phyloP scores from a whole-genome alignment of 2,797 vertebrate species.

The Lepus oiostolus region DNA sequence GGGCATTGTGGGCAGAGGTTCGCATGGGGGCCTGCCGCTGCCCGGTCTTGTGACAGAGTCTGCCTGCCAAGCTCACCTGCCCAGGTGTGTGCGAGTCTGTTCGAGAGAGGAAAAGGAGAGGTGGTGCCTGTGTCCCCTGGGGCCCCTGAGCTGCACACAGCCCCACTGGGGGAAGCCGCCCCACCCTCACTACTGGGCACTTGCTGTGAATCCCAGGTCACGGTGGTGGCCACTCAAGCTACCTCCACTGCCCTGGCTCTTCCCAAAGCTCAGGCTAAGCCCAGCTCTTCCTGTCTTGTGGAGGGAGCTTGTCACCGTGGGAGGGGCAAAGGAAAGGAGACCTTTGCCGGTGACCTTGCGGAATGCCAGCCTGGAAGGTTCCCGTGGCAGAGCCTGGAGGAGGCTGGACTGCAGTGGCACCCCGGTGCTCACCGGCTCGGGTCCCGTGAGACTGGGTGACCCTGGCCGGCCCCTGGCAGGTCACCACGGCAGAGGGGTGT shows the following conservation, averaged over 20 bases:
- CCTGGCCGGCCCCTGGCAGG: background rate
- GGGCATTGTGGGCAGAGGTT: background rate
- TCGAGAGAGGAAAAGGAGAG: background rate
- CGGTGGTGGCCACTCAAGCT: background rate
- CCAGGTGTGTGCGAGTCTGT: background rate
- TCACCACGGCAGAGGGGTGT: background rate
- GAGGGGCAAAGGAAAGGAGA: fast-evolving
- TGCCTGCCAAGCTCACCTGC: background rate
- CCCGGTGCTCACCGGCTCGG: background rate
- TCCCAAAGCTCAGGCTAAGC: background rate
- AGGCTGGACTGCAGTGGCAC: fast-evolving
- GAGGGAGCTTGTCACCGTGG: background rate
- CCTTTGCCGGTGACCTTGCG: background rate
- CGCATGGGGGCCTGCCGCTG: fast-evolving
- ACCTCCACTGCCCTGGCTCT: background rate
- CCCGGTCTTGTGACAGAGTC: background rate
- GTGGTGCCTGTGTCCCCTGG: fast-evolving
- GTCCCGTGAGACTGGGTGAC: background rate
- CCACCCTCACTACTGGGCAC: background rate
- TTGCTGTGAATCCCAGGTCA: background rate
- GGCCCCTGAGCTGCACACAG: background rate
- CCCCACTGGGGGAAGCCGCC: background rate
- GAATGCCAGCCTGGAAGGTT: no score
- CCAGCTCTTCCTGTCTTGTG: fast-evolving
- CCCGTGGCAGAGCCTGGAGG: background rate